Evolutionary conservation across 2,888 invertebrate genomes (phyloP).

Genomic region (Gymnocheta viridis): DNA sequence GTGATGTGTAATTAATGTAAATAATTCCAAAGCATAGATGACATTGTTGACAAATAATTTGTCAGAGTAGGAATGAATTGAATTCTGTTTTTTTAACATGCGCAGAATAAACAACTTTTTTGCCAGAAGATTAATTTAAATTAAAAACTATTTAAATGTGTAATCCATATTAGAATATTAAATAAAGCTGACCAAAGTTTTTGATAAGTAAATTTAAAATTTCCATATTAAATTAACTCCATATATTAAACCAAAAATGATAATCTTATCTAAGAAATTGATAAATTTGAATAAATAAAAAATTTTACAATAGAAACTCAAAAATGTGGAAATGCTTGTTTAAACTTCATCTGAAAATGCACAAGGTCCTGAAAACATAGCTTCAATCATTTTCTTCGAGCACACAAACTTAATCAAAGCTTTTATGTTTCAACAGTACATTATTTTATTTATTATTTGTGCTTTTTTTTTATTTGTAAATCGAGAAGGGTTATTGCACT

Average conservation of each 20-base stretch:
- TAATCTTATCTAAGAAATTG: too few species aligned
- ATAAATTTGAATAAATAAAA: too few species aligned
- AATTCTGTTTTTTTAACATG: constrained; percentile 37
- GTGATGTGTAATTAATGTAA: constrained; percentile 79
- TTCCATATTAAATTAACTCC: too few species aligned
- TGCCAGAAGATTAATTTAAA: background rate
- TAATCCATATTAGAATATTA: too few species aligned
- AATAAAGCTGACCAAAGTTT: too few species aligned
- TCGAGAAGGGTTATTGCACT: constrained; percentile 61
- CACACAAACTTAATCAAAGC: background rate
- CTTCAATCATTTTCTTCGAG: background rate
- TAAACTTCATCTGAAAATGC: too few species aligned
- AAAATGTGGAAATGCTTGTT: too few species aligned
- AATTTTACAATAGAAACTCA: too few species aligned
- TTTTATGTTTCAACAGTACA: background rate
- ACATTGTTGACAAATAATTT: constrained; percentile 54
- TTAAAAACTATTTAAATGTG: background rate
- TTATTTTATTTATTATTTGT: constrained; percentile 15
- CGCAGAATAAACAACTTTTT: constrained; percentile 4
- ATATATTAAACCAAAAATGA: too few species aligned
- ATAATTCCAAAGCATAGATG: constrained; percentile 67
- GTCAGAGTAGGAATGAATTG: constrained; percentile 17
- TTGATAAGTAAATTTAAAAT: too few species aligned
- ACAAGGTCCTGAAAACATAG: too few species aligned
- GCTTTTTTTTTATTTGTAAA: constrained; percentile 19